These are phyloP conservation scores for Mesoligia furuncula DNA, from an alignment of 2,888 invertebrate species.

Conservation along the genomic window DNA sequence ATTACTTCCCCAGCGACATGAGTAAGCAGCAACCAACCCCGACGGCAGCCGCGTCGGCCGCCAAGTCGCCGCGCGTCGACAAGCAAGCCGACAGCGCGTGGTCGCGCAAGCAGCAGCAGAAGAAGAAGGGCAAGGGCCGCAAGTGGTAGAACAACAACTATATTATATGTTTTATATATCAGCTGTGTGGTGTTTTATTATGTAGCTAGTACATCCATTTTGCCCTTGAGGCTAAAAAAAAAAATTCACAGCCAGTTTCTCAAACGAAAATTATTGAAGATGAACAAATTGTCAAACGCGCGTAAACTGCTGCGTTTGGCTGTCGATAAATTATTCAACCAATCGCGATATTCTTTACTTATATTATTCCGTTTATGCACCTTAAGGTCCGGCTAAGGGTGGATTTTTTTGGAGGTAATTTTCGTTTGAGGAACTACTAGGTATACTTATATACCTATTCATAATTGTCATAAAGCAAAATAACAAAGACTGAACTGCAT, in stretches of 20 bases:
- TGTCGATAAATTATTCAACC: background rate
- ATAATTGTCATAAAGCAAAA: background rate
- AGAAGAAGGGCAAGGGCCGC: conserved; percentile 92
- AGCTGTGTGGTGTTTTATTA: conserved; percentile 50
- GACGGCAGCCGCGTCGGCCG: conserved; percentile 73
- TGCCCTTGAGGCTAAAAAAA: background rate
- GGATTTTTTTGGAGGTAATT: background rate
- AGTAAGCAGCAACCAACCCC: conserved; percentile 89
- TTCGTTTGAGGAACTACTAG: background rate
- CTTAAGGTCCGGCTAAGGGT: background rate
- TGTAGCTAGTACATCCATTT: background rate
- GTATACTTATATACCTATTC: background rate
- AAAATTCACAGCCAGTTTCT: background rate
- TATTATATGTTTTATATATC: conserved; percentile 61
- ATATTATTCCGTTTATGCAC: background rate
- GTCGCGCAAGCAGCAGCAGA: conserved; percentile 93
- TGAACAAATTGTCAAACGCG: background rate
- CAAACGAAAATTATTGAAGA: background rate
- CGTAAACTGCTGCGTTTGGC: background rate
- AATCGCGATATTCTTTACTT: background rate
- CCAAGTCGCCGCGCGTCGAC: conserved; percentile 91
- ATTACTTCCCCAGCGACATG: conserved; percentile 90
- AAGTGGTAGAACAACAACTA: conserved; percentile 78
- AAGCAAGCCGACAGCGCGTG: conserved; percentile 92
- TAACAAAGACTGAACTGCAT: background rate